These are phyloP conservation scores for Nebria ingens DNA, from an alignment of 1,140 invertebrate genomes.

Conservation along the genomic window DNA sequence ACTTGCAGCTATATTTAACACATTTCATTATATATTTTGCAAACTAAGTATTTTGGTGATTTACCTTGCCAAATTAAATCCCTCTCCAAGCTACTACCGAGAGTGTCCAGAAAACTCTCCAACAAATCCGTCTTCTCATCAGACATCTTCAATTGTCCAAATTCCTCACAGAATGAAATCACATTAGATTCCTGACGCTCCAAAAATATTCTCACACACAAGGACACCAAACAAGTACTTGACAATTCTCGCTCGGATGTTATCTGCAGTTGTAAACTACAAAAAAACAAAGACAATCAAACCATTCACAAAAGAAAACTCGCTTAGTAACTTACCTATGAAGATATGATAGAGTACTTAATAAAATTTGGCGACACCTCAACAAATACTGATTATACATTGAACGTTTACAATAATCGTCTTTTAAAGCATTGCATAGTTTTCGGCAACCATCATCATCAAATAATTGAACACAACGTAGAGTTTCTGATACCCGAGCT, in stretches of 20 bases:
- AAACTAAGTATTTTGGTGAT: no score
- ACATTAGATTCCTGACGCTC: slow-evolving; percentile 57
- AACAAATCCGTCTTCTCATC: slow-evolving; percentile 75
- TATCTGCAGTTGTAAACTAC: slow-evolving; percentile 49
- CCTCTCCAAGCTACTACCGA: slow-evolving; percentile 51
- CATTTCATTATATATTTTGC: slow-evolving; percentile 9
- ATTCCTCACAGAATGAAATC: slow-evolving; percentile 61
- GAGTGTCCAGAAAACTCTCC: slow-evolving; percentile 49
- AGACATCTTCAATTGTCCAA: slow-evolving; percentile 58
- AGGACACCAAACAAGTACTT: slow-evolving; percentile 64
- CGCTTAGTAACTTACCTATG: slow-evolving; percentile 44
- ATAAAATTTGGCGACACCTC: slow-evolving; percentile 67
- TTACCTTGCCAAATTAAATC: slow-evolving; percentile 63
- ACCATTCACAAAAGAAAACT: no score
- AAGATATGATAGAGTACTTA: slow-evolving; percentile 69
- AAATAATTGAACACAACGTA: slow-evolving; percentile 68
- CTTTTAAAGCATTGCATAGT: slow-evolving; percentile 63
- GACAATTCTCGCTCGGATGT: slow-evolving; percentile 62
- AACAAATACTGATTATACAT: slow-evolving; percentile 81
- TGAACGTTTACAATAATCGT: slow-evolving; percentile 68
- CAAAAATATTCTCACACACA: slow-evolving; percentile 71
- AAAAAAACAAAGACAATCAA: slow-evolving; percentile 21
- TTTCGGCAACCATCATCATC: slow-evolving; percentile 64
- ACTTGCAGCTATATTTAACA: slow-evolving; percentile 44
- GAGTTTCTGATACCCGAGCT: slow-evolving; percentile 72